Conservation (phyloP, 2,888 invertebrate species). For the Spodoptera picta region DNA sequence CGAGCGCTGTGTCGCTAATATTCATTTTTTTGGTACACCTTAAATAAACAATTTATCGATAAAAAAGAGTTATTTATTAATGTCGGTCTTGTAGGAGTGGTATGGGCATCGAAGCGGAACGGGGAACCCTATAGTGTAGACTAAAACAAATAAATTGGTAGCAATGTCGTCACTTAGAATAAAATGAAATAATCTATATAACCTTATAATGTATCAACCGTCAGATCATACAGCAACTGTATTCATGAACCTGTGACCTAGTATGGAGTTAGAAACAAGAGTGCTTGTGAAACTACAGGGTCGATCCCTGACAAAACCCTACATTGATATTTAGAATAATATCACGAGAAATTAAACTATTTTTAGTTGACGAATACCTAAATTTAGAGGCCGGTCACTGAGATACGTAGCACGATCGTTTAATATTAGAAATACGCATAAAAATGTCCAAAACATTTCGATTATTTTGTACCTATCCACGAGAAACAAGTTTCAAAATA, state of each 20-base stretch:
- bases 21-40: conserved; percentile 82
- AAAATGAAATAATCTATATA: conserved; percentile 48
- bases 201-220: conserved; percentile 46
- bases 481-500: conserved; percentile 13
- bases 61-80: conserved; percentile 58
- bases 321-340: conserved; percentile 62
- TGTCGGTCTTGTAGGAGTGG: conserved; percentile 51
- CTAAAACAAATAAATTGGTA: conserved; percentile 44
- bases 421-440: conserved; percentile 12
- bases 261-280: conserved; percentile 32
- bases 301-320: conserved; percentile 42
- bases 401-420: conserved; percentile 32
- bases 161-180: conserved; percentile 40
- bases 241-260: conserved; percentile 50
- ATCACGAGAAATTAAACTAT: conserved; percentile 60
- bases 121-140: conserved; percentile 47
- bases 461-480: conserved; percentile 20
- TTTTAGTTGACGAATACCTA: conserved; percentile 49
- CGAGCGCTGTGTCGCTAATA: conserved; percentile 58
- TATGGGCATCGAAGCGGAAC: conserved; percentile 63
- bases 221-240: conserved; percentile 53
- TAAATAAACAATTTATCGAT: conserved; percentile 65
- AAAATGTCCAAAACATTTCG: conserved; percentile 28
- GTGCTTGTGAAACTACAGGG: conserved; percentile 46
- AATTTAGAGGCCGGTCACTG: conserved; percentile 40